Evolutionary conservation across 2,113 vertebrate species (phyloP).

Genomic region (Blennius ocellaris): DNA sequence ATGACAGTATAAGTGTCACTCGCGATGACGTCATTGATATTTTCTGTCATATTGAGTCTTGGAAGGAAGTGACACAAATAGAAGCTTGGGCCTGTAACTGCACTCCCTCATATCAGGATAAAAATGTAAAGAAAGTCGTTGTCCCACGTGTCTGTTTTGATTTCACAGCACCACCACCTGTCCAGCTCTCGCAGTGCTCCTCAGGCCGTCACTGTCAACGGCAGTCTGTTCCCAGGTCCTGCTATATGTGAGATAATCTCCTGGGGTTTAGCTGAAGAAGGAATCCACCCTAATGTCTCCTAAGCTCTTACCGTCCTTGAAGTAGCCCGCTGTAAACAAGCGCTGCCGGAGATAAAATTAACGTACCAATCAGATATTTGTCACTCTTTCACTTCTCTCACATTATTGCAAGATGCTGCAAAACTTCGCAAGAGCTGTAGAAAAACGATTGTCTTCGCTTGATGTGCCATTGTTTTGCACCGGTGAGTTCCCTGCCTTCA

Average conservation of each 20-base stretch:
- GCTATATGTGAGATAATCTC: slow-evolving; percentile 61
- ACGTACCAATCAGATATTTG: background rate
- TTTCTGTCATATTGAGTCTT: no score
- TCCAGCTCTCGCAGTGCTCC: background rate
- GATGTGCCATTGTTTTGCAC: no score
- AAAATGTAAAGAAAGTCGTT: background rate
- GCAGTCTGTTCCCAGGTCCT: slow-evolving; percentile 28
- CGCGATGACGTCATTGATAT: no score
- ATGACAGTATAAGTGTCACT: no score
- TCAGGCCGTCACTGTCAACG: slow-evolving; percentile 33
- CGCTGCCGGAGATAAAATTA: background rate
- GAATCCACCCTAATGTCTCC: slow-evolving; percentile 51
- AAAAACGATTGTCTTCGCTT: no score
- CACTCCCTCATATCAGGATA: slow-evolving; percentile 4
- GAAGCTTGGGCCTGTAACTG: no score
- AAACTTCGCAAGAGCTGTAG: background rate
- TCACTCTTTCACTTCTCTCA: background rate
- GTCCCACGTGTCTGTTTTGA: slow-evolving; percentile 28
- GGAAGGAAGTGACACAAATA: no score
- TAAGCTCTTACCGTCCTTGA: slow-evolving; percentile 51
- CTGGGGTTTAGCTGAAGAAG: slow-evolving; percentile 55
- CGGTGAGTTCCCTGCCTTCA: no score
- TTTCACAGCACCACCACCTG: slow-evolving; percentile 22
- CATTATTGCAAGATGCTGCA: background rate
- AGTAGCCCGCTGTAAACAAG: slow-evolving; percentile 16